Conservation (phyloP, 2,888 invertebrate species). For the Malthinus seriepunctatus region DNA sequence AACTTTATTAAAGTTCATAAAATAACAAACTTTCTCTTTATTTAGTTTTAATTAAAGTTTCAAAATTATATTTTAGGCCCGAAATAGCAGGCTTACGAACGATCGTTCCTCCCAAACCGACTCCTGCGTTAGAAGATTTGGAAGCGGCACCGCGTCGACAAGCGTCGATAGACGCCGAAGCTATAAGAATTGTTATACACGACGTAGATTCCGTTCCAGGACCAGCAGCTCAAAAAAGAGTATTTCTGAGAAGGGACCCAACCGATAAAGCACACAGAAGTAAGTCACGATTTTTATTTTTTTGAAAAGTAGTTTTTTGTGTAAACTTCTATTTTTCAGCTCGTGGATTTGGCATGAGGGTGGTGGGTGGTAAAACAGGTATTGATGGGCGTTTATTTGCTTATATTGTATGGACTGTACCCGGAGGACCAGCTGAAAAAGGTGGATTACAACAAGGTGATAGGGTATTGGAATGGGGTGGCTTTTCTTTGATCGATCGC, state of each 20-base stretch:
- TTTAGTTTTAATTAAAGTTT: background rate
- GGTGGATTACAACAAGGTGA: slow-evolving; percentile 88
- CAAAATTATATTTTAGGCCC: slow-evolving; percentile 60
- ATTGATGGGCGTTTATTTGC: slow-evolving; percentile 86
- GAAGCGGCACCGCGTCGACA: slow-evolving; percentile 72
- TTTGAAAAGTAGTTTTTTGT: background rate
- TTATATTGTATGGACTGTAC: slow-evolving; percentile 89
- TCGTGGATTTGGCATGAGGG: slow-evolving; percentile 92
- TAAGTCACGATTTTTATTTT: slow-evolving; percentile 58
- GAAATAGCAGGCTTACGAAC: slow-evolving; percentile 65
- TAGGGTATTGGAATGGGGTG: slow-evolving; percentile 91
- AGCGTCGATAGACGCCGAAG: slow-evolving; percentile 88
- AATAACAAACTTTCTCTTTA: too few species aligned
- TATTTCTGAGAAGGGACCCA: slow-evolving; percentile 75
- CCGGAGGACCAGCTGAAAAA: slow-evolving; percentile 89
- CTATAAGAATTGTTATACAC: slow-evolving; percentile 90
- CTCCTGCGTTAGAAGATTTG: slow-evolving; percentile 66
- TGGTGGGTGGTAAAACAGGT: slow-evolving; percentile 89
- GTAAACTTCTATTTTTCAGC: slow-evolving; percentile 58
- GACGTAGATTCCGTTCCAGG: slow-evolving; percentile 80
- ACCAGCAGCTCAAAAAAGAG: slow-evolving; percentile 71
- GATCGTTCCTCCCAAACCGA: slow-evolving; percentile 59
- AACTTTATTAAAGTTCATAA: too few species aligned
- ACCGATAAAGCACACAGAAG: slow-evolving; percentile 85
- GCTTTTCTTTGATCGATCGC: slow-evolving; percentile 84